Base-by-base conservation (phyloP, 2,888 invertebrate genomes). In the Entomobrya proxima region DNA sequence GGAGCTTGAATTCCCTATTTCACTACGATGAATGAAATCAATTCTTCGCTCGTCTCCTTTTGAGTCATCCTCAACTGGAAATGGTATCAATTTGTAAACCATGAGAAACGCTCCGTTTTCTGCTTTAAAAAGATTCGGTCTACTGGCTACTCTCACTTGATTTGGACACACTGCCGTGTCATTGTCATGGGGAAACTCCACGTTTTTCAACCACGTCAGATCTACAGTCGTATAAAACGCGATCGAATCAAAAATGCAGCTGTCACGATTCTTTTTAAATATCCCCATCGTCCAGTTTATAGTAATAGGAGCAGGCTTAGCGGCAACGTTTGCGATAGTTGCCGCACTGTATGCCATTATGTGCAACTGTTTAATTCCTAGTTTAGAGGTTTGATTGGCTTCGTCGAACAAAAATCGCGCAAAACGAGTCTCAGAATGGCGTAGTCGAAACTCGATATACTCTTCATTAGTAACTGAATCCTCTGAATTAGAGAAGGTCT, bases 151-250 rank as follows among this genome's bases (percentile, higher is more conserved):
- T 7, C 0, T 2, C 2, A 82, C 24, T 32, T 44, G n/a, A 24
- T 44, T 21, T 7, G 61, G 44, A 47, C 82, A 76, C 2, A 52
- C 35, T 0, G 3, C 2, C 0, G 77, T 78, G 5, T 52, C 55
- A 21, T 81, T 82, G 47, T 18, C 47, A n/a, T 69, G 35, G 0
- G 86, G 86, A 50, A 50, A 86, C 13, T 64, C 40, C 47, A 76
- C 82, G 24, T 18, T 21, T 35, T 18, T 32, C 1, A 24, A 3
- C 81, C 81, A 64, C 9, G 35, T 3, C 79, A 3, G 24, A 47
- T 32, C n/a, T 3, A 81, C 67, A 18, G 86, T 69, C n/a, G 78
- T 69, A 37, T 83, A 83, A 50, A 83, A 83, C 24, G 21, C 30
- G 2, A 83, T 18, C 1, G 32, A 44, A 32, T 83, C 83, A 13